phyloP scores from a whole-genome alignment of 2,888 invertebrate species.

The Xanthostigma xanthostigma region DNA sequence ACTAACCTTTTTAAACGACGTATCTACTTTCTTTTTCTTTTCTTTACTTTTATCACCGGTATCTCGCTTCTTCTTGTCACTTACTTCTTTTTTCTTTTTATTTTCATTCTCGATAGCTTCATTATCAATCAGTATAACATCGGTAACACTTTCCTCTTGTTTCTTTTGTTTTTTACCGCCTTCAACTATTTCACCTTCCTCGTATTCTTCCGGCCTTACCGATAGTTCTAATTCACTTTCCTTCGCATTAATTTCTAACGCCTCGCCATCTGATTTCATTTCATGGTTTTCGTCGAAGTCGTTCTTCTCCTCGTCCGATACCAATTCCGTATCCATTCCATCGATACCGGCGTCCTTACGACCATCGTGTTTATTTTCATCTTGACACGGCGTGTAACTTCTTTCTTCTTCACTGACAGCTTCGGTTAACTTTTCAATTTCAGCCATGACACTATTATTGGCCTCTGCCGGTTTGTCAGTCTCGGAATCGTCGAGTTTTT shows the following conservation, averaged over 20 bases:
- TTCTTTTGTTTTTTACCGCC: constrained; percentile 18
- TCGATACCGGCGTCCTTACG: constrained; percentile 26
- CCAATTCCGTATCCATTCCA: constrained; percentile 57
- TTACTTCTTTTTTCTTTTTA: constrained; percentile 36
- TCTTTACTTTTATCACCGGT: constrained; percentile 28
- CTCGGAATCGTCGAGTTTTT: constrained; percentile 15
- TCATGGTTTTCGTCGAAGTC: constrained; percentile 43
- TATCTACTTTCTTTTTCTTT: constrained; percentile 35
- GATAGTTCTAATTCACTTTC: constrained; percentile 30
- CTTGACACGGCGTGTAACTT: constrained; percentile 57
- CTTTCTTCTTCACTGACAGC: constrained; percentile 50
- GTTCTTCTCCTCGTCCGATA: constrained; percentile 56
- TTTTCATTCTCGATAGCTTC: constrained; percentile 29
- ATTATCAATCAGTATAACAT: constrained; percentile 13
- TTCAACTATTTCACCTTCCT: constrained; percentile 44
- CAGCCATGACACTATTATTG: constrained; percentile 2
- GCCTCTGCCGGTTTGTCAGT: constrained; percentile 8
- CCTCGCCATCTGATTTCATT: constrained; percentile 29
- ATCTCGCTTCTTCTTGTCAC: constrained; percentile 30
- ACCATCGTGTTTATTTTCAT: constrained; percentile 36
- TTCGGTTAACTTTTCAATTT: constrained; percentile 37
- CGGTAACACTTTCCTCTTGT: constrained; percentile 18
- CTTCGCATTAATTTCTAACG: constrained; percentile 28
- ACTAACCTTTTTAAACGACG: constrained; percentile 65
- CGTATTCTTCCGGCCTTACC: constrained; percentile 29